A percentile compares a stretch with the other conserved stretches of the same genome.
Evolutionary conservation across 2,888 invertebrate species (phyloP).

Genomic region (Fragum whitleyi): DNA sequence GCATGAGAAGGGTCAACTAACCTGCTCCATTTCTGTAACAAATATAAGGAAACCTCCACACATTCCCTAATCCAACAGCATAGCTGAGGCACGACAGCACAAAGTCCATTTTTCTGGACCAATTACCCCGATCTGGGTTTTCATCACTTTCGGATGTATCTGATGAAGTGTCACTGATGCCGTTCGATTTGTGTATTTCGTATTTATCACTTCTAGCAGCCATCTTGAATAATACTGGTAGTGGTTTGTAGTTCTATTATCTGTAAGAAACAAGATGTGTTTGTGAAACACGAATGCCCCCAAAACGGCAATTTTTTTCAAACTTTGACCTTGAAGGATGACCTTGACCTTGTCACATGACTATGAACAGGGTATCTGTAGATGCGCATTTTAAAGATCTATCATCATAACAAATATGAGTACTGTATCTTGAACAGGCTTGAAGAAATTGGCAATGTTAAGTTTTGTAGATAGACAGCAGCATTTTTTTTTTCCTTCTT

Average conservation of each 20-base stretch:
- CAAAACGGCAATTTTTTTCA: no score
- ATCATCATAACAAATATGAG: no score
- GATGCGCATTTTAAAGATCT: no score
- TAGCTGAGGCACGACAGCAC: conserved; percentile 71
- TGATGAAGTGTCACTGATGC: conserved; percentile 44
- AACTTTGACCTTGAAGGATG: no score
- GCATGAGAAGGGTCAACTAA: no score
- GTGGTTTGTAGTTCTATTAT: not conserved
- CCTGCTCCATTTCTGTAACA: conserved; percentile 75
- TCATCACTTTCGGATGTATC: conserved; percentile 59
- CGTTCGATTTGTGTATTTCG: conserved; percentile 48
- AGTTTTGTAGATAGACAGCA: no score
- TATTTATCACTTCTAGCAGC: conserved; percentile 13
- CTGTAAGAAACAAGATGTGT: not conserved
- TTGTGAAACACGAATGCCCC: no score
- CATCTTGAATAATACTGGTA: conserved; percentile 6
- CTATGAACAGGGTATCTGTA: no score
- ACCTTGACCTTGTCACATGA: no score
- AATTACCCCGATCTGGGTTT: conserved; percentile 68
- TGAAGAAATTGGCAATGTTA: no score
- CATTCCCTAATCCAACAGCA: conserved; percentile 74
- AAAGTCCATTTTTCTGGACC: conserved; percentile 73
- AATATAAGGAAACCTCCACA: conserved; percentile 74
- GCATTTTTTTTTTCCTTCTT: no score
- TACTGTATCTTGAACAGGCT: no score